A percentile compares a stretch with the other conserved stretches of the same genome.
Conservation (phyloP, 1,140 invertebrate species). For the Pectinophora gossypiella region DNA sequence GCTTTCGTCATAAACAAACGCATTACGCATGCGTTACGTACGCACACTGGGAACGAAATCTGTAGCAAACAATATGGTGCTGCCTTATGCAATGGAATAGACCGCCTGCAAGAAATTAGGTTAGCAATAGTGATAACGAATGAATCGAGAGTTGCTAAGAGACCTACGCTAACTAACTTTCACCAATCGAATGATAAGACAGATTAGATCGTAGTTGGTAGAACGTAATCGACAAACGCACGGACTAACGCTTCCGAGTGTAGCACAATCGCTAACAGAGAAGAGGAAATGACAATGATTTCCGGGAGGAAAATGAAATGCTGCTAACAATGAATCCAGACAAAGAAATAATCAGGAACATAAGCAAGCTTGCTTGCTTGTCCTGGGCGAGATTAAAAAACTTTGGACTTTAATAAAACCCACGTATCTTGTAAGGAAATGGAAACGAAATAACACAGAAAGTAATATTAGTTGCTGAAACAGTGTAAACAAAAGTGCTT, state of each 20-base stretch:
- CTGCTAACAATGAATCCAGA: too few relatives aligned
- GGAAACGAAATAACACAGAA: too few relatives aligned
- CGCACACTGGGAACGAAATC: background rate
- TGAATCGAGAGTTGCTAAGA: background rate
- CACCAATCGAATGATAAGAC: conserved; percentile 42
- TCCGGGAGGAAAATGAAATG: conserved; percentile 5
- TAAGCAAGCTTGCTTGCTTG: too few relatives aligned
- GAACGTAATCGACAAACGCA: conserved; percentile 47
- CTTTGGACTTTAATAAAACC: too few relatives aligned
- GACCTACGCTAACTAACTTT: conserved; percentile 40
- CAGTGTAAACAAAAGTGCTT: background rate
- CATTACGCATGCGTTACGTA: conserved; percentile 8
- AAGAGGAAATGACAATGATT: conserved; percentile 30
- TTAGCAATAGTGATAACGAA: conserved; percentile 5
- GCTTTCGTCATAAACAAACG: conserved; percentile 15
- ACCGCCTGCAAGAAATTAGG: conserved; percentile 5
- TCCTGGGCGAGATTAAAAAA: too few relatives aligned
- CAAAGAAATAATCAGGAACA: too few relatives aligned
- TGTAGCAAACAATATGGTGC: background rate
- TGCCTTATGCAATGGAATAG: background rate
- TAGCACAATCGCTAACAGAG: conserved; percentile 34
- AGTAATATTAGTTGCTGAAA: background rate
- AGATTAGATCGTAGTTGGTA: conserved; percentile 48
- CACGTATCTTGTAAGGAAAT: too few relatives aligned
- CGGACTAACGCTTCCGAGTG: conserved; percentile 47